Conservation (phyloP, 64 coral and sea anemone species). For the Platygyra sinensis region DNA sequence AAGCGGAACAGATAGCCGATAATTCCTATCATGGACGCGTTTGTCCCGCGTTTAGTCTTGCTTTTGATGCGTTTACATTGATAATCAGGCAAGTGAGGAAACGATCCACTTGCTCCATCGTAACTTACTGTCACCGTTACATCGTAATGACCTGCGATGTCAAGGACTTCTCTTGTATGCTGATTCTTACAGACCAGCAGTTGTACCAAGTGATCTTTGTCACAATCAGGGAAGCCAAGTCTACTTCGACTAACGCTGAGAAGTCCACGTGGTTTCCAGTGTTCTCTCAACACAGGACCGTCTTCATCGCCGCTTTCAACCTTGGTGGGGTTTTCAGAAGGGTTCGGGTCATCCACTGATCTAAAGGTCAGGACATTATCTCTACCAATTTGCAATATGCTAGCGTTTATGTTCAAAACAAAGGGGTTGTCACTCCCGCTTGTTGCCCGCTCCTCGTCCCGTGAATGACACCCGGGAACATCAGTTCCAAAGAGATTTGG, state of each 20-base stretch:
- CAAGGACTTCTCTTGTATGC: background rate
- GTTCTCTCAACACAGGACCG: background rate
- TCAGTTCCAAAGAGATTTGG: too few species aligned
- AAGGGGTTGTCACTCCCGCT: background rate
- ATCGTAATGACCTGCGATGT: background rate
- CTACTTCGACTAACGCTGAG: background rate
- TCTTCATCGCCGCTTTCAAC: background rate
- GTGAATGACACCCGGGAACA: background rate
- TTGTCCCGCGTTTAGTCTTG: too few species aligned
- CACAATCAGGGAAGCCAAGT: background rate
- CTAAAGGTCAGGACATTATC: background rate
- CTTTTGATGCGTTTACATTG: too few species aligned
- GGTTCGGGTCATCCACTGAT: background rate
- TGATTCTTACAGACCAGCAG: too few species aligned
- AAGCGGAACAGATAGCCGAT: too few species aligned
- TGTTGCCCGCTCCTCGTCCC: background rate
- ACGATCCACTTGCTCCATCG: too few species aligned
- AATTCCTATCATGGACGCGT: too few species aligned
- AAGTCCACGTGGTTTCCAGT: background rate
- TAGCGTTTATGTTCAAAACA: background rate
- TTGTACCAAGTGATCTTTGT: too few species aligned
- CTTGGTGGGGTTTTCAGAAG: background rate
- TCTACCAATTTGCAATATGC: conserved; percentile 3
- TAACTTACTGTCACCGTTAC: background rate
- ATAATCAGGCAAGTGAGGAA: background rate